phyloP scores from a whole-genome alignment of 2,888 invertebrate species.

The Volucella inflata region DNA sequence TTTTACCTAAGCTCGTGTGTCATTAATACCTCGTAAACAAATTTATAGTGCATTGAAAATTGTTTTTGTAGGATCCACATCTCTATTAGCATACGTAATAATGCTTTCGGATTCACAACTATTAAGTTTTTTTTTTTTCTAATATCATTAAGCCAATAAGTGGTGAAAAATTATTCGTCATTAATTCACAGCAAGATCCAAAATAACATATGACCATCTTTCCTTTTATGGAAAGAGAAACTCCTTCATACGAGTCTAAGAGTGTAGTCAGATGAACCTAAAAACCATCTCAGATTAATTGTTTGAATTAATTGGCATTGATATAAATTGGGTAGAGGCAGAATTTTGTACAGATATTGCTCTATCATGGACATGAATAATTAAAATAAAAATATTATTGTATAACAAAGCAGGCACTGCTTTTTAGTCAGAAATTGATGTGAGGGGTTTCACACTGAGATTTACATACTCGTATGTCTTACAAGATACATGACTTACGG shows the following conservation, averaged over 20 bases:
- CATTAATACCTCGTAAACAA: no score
- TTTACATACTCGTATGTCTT: no score
- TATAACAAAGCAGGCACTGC: no score
- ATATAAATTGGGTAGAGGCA: conserved; percentile 2
- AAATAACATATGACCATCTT: not conserved
- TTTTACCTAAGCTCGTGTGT: no score
- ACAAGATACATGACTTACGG: no score
- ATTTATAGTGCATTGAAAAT: no score
- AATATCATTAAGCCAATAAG: not conserved
- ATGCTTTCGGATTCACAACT: conserved; percentile 14
- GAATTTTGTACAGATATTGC: not conserved
- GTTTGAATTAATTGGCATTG: conserved; percentile 16
- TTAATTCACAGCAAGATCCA: conserved; percentile 25
- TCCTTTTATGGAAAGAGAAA: not conserved
- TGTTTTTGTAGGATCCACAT: not conserved
- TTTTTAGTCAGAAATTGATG: no score
- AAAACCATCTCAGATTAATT: conserved; percentile 32
- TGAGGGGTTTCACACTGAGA: no score
- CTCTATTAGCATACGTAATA: conserved; percentile 8
- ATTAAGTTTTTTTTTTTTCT: not conserved
- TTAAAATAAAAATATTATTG: no score
- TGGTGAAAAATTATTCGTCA: conserved; percentile 20
- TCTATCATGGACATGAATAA: not conserved
- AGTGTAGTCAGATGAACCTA: not conserved
- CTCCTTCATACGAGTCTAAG: not conserved